phyloP scores from a whole-genome alignment of 2,888 invertebrate genomes.

The Dryococelus australis region DNA sequence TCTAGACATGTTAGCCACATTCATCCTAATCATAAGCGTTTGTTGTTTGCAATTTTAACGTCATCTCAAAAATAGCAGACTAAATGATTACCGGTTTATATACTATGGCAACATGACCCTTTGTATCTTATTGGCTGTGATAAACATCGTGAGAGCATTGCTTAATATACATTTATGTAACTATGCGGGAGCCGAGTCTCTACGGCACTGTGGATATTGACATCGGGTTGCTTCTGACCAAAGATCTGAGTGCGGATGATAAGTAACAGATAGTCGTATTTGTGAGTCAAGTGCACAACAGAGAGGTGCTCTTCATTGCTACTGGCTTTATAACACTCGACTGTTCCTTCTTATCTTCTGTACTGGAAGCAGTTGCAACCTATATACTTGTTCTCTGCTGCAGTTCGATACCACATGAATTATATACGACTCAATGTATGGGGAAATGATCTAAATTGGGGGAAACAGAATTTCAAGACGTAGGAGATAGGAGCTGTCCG shows the following conservation, averaged over 20 bases:
- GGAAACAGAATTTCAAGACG: too few species aligned
- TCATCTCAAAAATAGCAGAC: too few species aligned
- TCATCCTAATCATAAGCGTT: neutral
- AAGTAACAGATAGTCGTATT: neutral
- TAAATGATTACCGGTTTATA: neutral
- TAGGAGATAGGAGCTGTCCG: too few species aligned
- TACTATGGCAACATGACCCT: neutral
- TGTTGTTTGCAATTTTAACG: neutral
- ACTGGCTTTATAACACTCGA: too few species aligned
- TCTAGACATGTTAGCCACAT: neutral
- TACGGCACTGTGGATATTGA: neutral
- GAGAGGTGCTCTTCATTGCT: too few species aligned
- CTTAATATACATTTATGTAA: neutral
- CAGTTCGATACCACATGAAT: too few species aligned
- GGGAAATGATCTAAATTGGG: too few species aligned
- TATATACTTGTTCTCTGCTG: too few species aligned
- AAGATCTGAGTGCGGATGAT: neutral
- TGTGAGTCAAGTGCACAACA: neutral
- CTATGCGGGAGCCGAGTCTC: neutral
- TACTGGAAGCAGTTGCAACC: too few species aligned
- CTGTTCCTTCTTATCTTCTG: too few species aligned
- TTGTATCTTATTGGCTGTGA: neutral
- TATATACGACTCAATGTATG: too few species aligned
- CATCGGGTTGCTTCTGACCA: neutral
- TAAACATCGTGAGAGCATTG: neutral